Base-by-base conservation (phyloP, 2,113 vertebrate species). In the Melanotaenia duboulayi region DNA sequence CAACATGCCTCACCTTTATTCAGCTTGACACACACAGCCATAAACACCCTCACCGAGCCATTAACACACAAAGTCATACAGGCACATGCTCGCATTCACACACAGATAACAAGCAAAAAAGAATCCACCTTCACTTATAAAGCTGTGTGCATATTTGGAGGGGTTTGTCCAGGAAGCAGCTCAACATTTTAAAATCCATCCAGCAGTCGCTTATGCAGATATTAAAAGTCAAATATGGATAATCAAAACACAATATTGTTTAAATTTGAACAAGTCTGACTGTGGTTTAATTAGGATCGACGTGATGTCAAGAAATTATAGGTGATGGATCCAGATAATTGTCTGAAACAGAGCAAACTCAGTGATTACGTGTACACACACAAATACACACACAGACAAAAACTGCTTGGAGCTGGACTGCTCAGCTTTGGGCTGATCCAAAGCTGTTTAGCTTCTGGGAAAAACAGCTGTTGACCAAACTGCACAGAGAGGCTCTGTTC, bases 1-100 rank as follows among this genome's bases (percentile, higher is more conserved):
- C 87, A 83, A 60, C 83, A 74, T 79, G 80, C 77, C 78, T 90
- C 83, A 88, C 83, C 87, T 91, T 84, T 84, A 88, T 80, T 81
- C 82, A 76, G 68, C 56, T 78, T 73, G 72, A 86, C 82, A 90
- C 83, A 81, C 82, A 84, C 37, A 48, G 64, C 70, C 76, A 85
- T 84, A 89, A 85, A 87, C 81, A 82, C 49, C 2, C 61, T 73
- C 54, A 51, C 32, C 11, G 28, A 76, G 66, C 65, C 76, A 85
- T 82, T 84, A 82, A 71, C 79, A 59, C 80, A 81, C 54, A 63
- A 19, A 75, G 64, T 48, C 73, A 25, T 16, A 71, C 61, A 55
- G 1, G 0, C 71, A 76, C 60, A 74, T 25, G 70, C 62, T 52
- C 19, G 0, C 24, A 13, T 58, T 65, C 72, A 56, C 59, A 69